Conservation (phyloP, 2,888 invertebrate species). For the Microdon myrmicae region DNA sequence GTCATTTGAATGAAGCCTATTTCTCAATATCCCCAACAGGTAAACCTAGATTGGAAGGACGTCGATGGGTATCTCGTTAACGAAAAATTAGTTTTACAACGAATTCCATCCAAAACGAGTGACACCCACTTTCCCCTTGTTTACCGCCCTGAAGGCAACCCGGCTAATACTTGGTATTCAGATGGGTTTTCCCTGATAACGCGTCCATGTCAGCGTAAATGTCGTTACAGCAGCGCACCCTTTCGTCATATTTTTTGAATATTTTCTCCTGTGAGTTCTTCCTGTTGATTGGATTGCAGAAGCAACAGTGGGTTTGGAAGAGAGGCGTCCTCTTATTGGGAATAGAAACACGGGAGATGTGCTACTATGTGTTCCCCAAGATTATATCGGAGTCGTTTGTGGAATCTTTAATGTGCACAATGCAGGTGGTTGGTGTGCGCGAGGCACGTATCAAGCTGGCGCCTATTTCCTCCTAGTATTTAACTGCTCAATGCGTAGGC, state of each 20-base stretch:
- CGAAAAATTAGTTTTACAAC: conserved; percentile 36
- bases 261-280: no score
- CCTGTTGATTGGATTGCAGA: conserved; percentile 1
- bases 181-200: conserved; percentile 46
- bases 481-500: conserved; percentile 9
- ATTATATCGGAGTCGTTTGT: conserved; percentile 48
- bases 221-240: conserved; percentile 39
- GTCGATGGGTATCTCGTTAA: conserved; percentile 35
- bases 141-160: background rate
- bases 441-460: conserved; percentile 39
- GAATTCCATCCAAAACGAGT: conserved; percentile 6
- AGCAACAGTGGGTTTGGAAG: conserved; percentile 39
- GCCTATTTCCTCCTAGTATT: conserved; percentile 12
- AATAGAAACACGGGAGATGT: conserved; percentile 13
- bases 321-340: conserved; percentile 34
- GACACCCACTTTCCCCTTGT: background rate
- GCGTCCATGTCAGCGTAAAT: conserved; percentile 44
- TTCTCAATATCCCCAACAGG: conserved; percentile 26
- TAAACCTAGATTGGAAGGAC: conserved; percentile 5
- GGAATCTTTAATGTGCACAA: conserved; percentile 43
- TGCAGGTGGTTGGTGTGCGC: conserved; percentile 9
- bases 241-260: conserved; percentile 39
- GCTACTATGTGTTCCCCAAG: conserved; percentile 39
- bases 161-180: conserved; percentile 44
- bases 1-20: conserved; percentile 27